A percentile compares a stretch with the other conserved stretches of the same genome.
These are phyloP conservation scores for Drosophila mauritiana DNA, from an alignment of 1,140 invertebrate genomes.

Conservation along the genomic window DNA sequence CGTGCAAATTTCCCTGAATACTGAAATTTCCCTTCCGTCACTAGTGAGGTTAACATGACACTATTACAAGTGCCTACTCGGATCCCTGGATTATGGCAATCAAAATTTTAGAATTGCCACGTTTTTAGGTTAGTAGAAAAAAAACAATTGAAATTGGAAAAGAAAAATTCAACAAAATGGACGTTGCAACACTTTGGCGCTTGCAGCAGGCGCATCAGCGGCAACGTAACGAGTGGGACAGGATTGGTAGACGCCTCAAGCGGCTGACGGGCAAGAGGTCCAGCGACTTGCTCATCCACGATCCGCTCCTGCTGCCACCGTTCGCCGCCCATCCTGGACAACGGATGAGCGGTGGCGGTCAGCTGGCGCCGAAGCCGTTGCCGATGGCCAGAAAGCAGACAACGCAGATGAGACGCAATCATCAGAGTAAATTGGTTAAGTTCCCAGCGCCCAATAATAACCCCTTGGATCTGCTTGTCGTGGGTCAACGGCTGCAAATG, in stretches of 20 bases:
- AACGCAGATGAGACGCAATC: background rate
- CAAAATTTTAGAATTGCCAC: background rate
- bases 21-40: background rate
- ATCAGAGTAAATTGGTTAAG: background rate
- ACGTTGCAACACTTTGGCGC: background rate
- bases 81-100: background rate
- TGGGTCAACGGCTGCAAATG: background rate
- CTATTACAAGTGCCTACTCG: background rate
- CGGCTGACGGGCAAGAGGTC: conserved; percentile 1
- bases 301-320: background rate
- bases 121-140: background rate
- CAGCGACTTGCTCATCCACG: background rate
- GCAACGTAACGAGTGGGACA: background rate
- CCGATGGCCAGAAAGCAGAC: background rate
- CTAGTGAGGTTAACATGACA: background rate
- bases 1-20: background rate
- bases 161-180: background rate
- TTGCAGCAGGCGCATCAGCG: conserved; percentile 1
- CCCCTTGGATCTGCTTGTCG: background rate
- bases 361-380: background rate
- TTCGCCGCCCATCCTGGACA: background rate
- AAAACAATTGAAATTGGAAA: background rate
- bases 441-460: background rate
- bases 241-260: background rate
- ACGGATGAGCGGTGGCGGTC: background rate